A percentile compares a stretch with the other conserved stretches of the same genome.
phyloP scores from a whole-genome alignment of 2,888 invertebrate genomes.

The Eilema griseolum region DNA sequence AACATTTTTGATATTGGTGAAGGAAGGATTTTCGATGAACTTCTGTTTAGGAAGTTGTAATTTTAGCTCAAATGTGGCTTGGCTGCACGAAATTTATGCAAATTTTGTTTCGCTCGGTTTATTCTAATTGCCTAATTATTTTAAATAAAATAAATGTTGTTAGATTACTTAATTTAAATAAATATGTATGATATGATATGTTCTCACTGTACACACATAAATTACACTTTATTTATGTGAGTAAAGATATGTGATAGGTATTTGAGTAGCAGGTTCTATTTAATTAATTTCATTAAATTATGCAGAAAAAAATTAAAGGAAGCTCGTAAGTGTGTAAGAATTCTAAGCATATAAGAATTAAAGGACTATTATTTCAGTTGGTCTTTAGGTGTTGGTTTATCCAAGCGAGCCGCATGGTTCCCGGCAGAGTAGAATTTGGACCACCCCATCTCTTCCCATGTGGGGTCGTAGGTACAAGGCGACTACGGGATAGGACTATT shows the following conservation, averaged over 20 bases:
- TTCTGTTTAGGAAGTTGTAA: not conserved
- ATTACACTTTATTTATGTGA: not conserved
- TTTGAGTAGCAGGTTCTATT: not conserved
- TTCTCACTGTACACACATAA: not conserved
- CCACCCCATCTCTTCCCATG: too few species aligned
- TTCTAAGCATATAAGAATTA: not conserved
- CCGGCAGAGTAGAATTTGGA: too few species aligned
- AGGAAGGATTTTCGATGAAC: too few species aligned
- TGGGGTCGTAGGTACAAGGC: too few species aligned
- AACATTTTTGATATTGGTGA: not conserved
- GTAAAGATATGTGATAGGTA: not conserved
- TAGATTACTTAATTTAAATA: slow-evolving; percentile 6
- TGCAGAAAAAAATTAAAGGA: not conserved
- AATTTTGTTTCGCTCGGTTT: not conserved
- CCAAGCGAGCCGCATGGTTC: too few species aligned
- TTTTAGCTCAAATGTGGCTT: not conserved
- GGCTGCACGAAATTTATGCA: not conserved
- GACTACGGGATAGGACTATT: too few species aligned
- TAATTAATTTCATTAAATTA: not conserved
- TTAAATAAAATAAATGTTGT: not conserved
- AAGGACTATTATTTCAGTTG: not conserved
- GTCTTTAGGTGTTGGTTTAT: too few species aligned
- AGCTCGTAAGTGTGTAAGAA: not conserved
- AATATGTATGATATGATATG: slow-evolving; percentile 4
- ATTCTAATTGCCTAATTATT: not conserved